Base-by-base conservation (phyloP, 2,888 invertebrate species). In the Fragum sueziense region DNA sequence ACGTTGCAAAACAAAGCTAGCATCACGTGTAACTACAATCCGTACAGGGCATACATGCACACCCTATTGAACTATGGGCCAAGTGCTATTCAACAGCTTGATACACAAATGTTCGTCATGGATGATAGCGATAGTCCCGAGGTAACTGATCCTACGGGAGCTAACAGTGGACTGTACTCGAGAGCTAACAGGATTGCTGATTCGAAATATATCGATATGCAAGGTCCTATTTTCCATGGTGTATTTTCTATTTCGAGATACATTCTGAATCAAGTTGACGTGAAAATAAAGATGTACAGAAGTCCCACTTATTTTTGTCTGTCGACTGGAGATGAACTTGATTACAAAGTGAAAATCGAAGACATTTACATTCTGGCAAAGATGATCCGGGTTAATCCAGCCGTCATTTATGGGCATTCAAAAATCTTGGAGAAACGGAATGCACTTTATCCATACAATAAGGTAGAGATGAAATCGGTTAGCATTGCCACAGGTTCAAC, bases 311-410 rank as follows among this genome's bases (percentile, higher is more conserved):
- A 17, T 0, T 74, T 68, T 31, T 47, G 20, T 4, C 17, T 47
- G 47, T 9, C n/a, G 47, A 47, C 20, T 14, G 47, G 7, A 20
- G 47, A 69, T 47, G 22, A 33, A 59, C n/a, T 54, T 59, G 9
- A 29, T 69, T 74, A 69, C n/a, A 74, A 74, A n/a, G 29, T 74
- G 14, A 51, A 73, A 2, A 73, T 73, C 0, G 4, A 51, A n/a
- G 73, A 73, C 22, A 33, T 65, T 29, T 72, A 72, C 51, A 17
- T 72, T 7, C 29, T 72, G 31, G 62, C 62, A 17, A 62, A 70
- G 47, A 82, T 76, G 73, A 41, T 82, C 14, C 72, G 70, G 54
- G 77, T 81, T 14, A 80, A 81, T 37, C 77, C 79, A 0, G 79
- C 76, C 6, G 75, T 84, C 14, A 79, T 82, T 17, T 57, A 37